phyloP scores from a whole-genome alignment of 2,888 invertebrate genomes.

The Ochropacha duplaris region DNA sequence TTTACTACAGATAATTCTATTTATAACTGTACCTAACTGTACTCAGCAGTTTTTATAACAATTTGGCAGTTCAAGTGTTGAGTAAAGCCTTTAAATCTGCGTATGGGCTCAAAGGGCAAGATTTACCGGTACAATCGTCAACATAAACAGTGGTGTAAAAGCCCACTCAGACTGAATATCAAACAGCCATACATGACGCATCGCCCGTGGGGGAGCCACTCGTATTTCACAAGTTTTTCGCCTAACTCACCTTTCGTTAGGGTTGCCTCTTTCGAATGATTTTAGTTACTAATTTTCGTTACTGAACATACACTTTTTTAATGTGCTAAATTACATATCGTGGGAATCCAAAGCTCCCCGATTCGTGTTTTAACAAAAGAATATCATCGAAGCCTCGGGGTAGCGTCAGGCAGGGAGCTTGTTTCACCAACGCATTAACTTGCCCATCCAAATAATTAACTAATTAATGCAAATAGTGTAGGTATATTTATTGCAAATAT shows the following conservation, averaged over 20 bases:
- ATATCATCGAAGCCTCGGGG: too few species aligned
- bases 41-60: not conserved
- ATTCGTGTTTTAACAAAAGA: too few species aligned
- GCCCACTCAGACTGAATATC: constrained; percentile 29
- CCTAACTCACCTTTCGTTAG: constrained; percentile 13
- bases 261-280: constrained; percentile 7
- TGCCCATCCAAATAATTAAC: too few species aligned
- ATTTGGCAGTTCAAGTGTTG: constrained; percentile 11
- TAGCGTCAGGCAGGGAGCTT: too few species aligned
- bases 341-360: too few species aligned
- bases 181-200: constrained; percentile 35
- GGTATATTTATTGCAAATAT: too few species aligned
- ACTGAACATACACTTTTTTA: too few species aligned
- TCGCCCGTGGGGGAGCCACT: constrained; percentile 31
- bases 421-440: too few species aligned
- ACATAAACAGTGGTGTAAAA: constrained; percentile 10
- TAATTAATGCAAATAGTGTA: too few species aligned
- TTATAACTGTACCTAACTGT: too few species aligned
- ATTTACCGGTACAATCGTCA: not conserved
- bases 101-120: not conserved
- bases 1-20: too few species aligned
- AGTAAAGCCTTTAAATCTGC: not conserved
- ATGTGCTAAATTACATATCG: too few species aligned
- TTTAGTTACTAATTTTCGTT: not conserved
- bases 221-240: constrained; percentile 36